Base-by-base conservation (phyloP, 64 coral and sea anemone genomes). In the Hydrozoanthus tunicans region DNA sequence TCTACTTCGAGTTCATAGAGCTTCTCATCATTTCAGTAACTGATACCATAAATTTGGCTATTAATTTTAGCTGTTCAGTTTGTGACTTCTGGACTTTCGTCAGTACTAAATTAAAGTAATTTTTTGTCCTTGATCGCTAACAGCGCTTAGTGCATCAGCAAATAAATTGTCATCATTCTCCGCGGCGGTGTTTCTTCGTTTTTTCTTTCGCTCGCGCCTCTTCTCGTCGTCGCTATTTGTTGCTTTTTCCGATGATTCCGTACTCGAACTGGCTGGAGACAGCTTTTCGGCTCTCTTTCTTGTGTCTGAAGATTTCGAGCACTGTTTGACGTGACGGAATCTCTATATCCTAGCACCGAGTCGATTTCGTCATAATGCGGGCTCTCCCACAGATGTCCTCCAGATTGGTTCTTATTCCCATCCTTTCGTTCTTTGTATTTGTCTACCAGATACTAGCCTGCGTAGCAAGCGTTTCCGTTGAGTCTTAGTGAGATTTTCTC, bases 381-480 rank as follows among this genome's bases (percentile, higher is more conserved):
- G n/a, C n/a, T n/a, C n/a, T n/a, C n/a, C n/a, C n/a, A n/a, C n/a
- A n/a, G n/a, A n/a, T n/a, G n/a, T n/a, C n/a, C n/a, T n/a, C n/a
- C n/a, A n/a, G n/a, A n/a, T 23, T 93, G 92, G 6, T 93, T 93
- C 26, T 54, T 56, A 59, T 90, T 94, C 69, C 86, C 90, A 59
- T 94, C 86, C 15, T 94, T 90, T 77, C 60, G 76, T 84, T 94
- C 86, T 79, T 94, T 94, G 20, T 94, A 94, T 24, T 77, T 82
- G 25, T 90, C 93, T 1, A 94, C 13, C 8, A 90, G 86, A 63
- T 94, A n/a, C n/a, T n/a, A n/a, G n/a, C n/a, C n/a, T n/a, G n/a
- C n/a, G n/a, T n/a, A n/a, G n/a, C n/a, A n/a, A n/a, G n/a, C n/a
- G n/a, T n/a, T n/a, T n/a, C n/a, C n/a, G n/a, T n/a, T n/a, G n/a